These are phyloP conservation scores for Heliconius aoede DNA, from an alignment of 2,888 invertebrate species.

Conservation along the genomic window DNA sequence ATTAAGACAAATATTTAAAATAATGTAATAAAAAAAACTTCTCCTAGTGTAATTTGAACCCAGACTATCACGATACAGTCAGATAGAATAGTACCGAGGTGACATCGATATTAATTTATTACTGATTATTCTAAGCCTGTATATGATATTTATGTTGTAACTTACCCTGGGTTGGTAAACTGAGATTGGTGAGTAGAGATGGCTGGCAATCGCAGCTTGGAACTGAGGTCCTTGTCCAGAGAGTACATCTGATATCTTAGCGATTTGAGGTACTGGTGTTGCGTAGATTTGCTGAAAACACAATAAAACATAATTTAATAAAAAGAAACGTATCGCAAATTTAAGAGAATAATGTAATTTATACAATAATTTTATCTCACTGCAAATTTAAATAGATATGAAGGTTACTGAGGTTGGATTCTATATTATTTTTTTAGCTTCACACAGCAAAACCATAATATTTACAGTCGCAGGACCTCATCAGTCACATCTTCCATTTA, in stretches of 20 bases:
- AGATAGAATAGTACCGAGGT: neutral
- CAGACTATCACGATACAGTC: neutral
- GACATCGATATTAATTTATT: neutral
- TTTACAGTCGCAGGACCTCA: no score
- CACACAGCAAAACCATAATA: no score
- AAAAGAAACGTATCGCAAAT: neutral
- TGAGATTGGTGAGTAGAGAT: constrained; percentile 69
- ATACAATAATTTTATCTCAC: no score
- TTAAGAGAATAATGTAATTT: no score
- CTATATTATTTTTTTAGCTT: no score
- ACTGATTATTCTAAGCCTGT: neutral
- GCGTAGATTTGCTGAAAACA: constrained; percentile 56
- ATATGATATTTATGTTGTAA: constrained; percentile 17
- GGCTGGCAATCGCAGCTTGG: constrained; percentile 68
- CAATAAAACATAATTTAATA: neutral
- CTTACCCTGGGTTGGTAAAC: constrained; percentile 70
- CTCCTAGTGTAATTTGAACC: neutral
- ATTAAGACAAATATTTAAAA: no score
- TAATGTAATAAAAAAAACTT: no score
- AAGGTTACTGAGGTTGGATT: no score
- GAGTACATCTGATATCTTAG: constrained; percentile 75
- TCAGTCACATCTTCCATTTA: no score
- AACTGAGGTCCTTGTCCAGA: constrained; percentile 64
- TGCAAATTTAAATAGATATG: no score
- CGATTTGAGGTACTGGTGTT: constrained; percentile 58